These are phyloP conservation scores for Acipenser transmontanus DNA, from an alignment of 2,797 vertebrate genomes.

Conservation along the genomic window DNA sequence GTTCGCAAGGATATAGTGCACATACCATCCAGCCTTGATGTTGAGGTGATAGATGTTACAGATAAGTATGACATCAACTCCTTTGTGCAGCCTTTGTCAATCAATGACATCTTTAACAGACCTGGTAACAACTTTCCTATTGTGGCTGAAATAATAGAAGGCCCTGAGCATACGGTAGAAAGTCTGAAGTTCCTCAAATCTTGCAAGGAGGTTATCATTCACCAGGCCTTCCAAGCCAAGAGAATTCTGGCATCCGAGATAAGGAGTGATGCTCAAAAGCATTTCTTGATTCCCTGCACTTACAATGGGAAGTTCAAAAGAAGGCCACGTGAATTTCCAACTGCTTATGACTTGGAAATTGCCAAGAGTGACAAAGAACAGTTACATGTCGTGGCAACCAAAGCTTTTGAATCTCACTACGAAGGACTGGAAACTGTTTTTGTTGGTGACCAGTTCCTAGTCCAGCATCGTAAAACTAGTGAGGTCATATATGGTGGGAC, in stretches of 20 bases:
- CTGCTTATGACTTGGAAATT: constrained; percentile 68
- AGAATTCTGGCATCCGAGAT: constrained; percentile 71
- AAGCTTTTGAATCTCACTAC: constrained; percentile 51
- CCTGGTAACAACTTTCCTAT: constrained; percentile 62
- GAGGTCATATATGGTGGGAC: constrained; percentile 44
- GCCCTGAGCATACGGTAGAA: constrained; percentile 35
- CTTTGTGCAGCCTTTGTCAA: constrained; percentile 64
- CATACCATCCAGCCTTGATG: constrained; percentile 70
- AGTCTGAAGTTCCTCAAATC: constrained; percentile 38
- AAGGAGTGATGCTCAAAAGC: constrained; percentile 56
- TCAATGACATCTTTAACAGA: constrained; percentile 61
- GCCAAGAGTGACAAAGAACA: constrained; percentile 58
- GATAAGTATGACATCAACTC: constrained; percentile 51
- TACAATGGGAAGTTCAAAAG: constrained; percentile 77
- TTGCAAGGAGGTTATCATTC: constrained; percentile 60
- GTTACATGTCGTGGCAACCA: constrained; percentile 71
- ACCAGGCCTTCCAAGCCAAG: constrained; percentile 54
- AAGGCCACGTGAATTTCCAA: constrained; percentile 67
- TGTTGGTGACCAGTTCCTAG: constrained; percentile 69
- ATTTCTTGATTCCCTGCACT: constrained; percentile 69
- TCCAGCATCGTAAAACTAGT: constrained; percentile 48
- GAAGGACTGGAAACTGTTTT: constrained; percentile 55
- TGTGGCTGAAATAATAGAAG: constrained; percentile 63
- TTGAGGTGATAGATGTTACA: constrained; percentile 76
- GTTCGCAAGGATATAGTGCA: constrained; percentile 60